phyloP scores from a whole-genome alignment of 2,113 vertebrate species.

The Gymnobelideus leadbeateri region DNA sequence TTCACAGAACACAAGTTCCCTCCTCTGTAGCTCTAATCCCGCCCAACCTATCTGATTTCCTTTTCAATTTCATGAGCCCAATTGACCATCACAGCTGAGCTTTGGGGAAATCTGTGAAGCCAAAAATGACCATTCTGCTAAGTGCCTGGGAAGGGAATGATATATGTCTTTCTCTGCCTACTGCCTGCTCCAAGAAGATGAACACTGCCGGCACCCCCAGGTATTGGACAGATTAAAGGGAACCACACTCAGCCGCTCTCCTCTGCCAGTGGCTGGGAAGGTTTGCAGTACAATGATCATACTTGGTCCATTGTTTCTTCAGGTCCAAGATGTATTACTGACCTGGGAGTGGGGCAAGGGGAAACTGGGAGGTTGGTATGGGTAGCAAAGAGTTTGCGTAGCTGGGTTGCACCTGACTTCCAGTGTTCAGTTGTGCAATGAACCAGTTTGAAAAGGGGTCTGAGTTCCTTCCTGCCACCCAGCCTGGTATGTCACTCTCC shows the following conservation, averaged over 20 bases:
- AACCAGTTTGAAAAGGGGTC: constrained; percentile 1
- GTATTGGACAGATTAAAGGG: constrained; percentile 11
- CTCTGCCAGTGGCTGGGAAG: constrained; percentile 13
- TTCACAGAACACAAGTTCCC: constrained; percentile 51
- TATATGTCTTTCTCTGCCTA: constrained; percentile 46
- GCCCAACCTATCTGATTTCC: constrained; percentile 66
- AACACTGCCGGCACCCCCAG: constrained; percentile 7
- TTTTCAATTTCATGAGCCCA: constrained; percentile 73
- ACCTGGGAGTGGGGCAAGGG: background rate
- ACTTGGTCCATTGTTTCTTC: background rate
- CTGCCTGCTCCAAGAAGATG: constrained; percentile 40
- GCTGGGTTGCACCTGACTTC: background rate
- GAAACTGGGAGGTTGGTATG: no score
- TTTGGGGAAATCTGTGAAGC: constrained; percentile 71
- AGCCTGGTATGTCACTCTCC: background rate
- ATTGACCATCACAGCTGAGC: constrained; percentile 49
- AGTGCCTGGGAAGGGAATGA: constrained; percentile 62
- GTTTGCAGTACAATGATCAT: constrained; percentile 27
- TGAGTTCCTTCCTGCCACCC: background rate
- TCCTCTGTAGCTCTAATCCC: constrained; percentile 68
- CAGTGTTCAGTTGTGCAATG: background rate
- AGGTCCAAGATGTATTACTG: background rate
- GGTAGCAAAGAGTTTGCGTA: background rate
- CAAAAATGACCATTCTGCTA: constrained; percentile 74
- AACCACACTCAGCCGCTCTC: no score